Conservation (phyloP, 2,113 vertebrate genomes). For the Rhynchopsitta pachyrhyncha region DNA sequence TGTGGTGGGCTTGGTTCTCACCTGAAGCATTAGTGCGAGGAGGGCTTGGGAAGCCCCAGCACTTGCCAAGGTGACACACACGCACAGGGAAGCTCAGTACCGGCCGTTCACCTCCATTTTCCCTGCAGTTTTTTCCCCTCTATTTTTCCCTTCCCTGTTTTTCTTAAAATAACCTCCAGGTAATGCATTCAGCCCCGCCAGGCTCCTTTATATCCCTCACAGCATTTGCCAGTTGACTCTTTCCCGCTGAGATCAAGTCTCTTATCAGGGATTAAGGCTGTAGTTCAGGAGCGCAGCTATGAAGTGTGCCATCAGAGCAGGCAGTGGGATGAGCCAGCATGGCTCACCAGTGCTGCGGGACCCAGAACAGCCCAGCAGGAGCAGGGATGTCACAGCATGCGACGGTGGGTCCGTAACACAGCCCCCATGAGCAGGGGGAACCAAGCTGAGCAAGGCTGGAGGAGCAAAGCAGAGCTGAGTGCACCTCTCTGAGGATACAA, state of each 20-base stretch:
- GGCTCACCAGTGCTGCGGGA: fast-evolving
- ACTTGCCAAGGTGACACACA: not conserved
- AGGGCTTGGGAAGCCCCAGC: not conserved
- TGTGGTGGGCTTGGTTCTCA: not conserved
- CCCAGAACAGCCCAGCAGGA: not conserved
- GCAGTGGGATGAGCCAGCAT: not conserved
- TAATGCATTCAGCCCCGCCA: not conserved
- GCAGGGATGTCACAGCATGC: fast-evolving
- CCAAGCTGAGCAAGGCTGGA: not conserved
- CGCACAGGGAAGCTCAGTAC: not conserved
- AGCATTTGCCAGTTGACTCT: not conserved
- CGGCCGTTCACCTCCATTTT: not conserved
- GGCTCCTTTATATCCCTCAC: not conserved
- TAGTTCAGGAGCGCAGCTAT: not conserved
- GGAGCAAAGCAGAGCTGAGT: not conserved
- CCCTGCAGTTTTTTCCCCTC: not conserved
- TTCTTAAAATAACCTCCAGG: not conserved
- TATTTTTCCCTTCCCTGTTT: not conserved
- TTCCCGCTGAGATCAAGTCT: not conserved
- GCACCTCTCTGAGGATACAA: not conserved
- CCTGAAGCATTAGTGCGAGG: not conserved
- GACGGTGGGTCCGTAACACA: fast-evolving
- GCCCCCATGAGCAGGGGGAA: not conserved
- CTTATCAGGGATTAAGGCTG: constrained; percentile 27
- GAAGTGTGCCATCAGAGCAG: not conserved